phyloP scores from a whole-genome alignment of 2,888 invertebrate genomes.

The Eupithecia vulgata region DNA sequence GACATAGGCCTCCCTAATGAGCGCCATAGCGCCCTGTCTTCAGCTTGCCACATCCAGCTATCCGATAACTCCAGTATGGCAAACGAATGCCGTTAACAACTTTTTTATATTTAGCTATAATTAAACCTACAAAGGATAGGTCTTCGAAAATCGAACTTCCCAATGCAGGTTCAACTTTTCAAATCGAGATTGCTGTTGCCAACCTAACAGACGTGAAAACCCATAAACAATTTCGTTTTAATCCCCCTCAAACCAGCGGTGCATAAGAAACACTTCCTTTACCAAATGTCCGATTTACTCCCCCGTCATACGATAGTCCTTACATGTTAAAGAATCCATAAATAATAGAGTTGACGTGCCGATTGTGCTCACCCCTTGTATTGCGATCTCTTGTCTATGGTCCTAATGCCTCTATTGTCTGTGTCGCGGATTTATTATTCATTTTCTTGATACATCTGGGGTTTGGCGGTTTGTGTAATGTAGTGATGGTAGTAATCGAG shows the following conservation, averaged over 20 bases:
- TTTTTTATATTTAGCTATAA: not conserved
- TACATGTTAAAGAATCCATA: slow-evolving; percentile 84
- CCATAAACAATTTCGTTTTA: slow-evolving; percentile 48
- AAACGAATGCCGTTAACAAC: not conserved
- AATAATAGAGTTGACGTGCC: slow-evolving; percentile 83
- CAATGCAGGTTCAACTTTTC: not conserved
- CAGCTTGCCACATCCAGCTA: no score
- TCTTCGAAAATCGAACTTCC: not conserved
- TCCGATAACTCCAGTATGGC: not conserved
- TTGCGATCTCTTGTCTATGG: slow-evolving; percentile 74
- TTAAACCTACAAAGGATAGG: not conserved
- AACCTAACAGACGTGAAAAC: slow-evolving; percentile 23
- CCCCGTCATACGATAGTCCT: slow-evolving; percentile 67
- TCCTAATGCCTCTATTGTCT: slow-evolving; percentile 81
- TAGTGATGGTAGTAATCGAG: slow-evolving; percentile 51
- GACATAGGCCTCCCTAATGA: no score
- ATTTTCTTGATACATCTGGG: slow-evolving; percentile 78
- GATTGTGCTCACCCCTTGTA: slow-evolving; percentile 71
- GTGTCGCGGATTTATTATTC: slow-evolving; percentile 81
- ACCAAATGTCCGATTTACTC: slow-evolving; percentile 75
- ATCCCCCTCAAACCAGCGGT: slow-evolving; percentile 64
- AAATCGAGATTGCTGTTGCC: slow-evolving; percentile 16
- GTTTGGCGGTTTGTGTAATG: slow-evolving; percentile 66
- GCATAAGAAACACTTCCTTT: slow-evolving; percentile 79
- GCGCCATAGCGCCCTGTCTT: no score